Base-by-base conservation (phyloP, 2,113 vertebrate species). In the Holacanthus passer region DNA sequence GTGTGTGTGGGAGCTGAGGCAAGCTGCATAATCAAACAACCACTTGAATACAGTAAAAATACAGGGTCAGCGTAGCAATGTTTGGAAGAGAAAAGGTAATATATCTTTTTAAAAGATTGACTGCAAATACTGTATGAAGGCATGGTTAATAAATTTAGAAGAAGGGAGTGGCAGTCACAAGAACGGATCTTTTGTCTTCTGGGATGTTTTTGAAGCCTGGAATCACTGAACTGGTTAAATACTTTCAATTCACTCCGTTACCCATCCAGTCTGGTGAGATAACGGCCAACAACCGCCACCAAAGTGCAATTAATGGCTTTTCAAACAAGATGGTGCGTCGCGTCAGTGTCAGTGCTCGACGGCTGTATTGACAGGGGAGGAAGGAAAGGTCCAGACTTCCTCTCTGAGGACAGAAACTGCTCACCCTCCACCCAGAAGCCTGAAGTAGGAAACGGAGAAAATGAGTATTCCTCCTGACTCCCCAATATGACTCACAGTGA, bases 311-410 rank as follows among this genome's bases (percentile, higher is more conserved):
- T n/a, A 53, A 5, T 4, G 59, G 14, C 52, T 80, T 43, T 39
- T 60, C 4, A 69, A 75, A 39, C 59, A 29, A 62, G 59, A 53
- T 22, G 59, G 35, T 19, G 37, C 27, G 10, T 8, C 22, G 39
- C 58, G 47, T 67, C 32, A 45, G 29, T n/a, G 84, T 58, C 65
- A 22, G 60, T 59, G 24, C 37, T 24, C 8, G 50, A 55, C 37
- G n/a, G 65, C 52, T 73, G 68, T 69, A 32, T n/a, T 13, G 50
- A 77, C 80, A 70, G 31, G 7, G 32, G n/a, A 82, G 78, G 90
- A 88, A 90, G 91, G 88, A 91, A 89, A 88, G 31, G 73, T 85
- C 58, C 56, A 71, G 64, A 87, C 81, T 92, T 93, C 90, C 91
- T 92, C 84, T 67, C 86, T 1, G 32, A 82, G 73, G 82, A 77